A percentile compares a stretch with the other conserved stretches of the same genome.
Evolutionary conservation across 2,797 vertebrate species (phyloP).

Genomic region (Glossophaga mutica): DNA sequence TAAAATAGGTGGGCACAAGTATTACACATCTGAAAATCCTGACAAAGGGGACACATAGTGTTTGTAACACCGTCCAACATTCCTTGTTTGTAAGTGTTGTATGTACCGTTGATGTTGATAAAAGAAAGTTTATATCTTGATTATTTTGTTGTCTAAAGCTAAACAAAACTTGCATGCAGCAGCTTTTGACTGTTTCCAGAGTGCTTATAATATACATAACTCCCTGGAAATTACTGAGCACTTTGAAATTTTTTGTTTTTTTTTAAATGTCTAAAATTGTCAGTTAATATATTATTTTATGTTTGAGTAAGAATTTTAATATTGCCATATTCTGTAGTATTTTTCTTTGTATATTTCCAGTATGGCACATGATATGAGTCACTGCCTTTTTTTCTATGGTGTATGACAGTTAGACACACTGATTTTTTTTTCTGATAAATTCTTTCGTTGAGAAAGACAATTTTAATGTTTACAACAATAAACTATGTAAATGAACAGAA

Average conservation of each 20-base stretch:
- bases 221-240: slow-evolving; percentile 92
- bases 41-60: slow-evolving; percentile 93
- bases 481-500: slow-evolving; percentile 86
- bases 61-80: slow-evolving; percentile 99
- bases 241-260: slow-evolving; percentile 87
- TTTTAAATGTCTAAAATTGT: slow-evolving; percentile 88
- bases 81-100: slow-evolving; percentile 99
- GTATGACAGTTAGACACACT: slow-evolving; percentile 89
- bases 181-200: slow-evolving; percentile 92
- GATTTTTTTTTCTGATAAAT: slow-evolving; percentile 86
- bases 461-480: slow-evolving; percentile 99
- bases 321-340: slow-evolving; percentile 87
- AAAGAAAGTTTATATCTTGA: slow-evolving; percentile 99
- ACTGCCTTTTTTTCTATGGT: slow-evolving; percentile 89
- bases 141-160: slow-evolving; percentile 97
- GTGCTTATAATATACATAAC: slow-evolving; percentile 87
- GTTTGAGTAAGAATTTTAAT: slow-evolving; percentile 86
- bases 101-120: slow-evolving; percentile 99
- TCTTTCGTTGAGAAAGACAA: slow-evolving; percentile 95
- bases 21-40: slow-evolving; percentile 87
- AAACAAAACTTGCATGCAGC: slow-evolving; percentile 97
- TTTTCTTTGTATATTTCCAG: slow-evolving; percentile 88
- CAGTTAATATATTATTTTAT: slow-evolving; percentile 89
- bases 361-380: slow-evolving; percentile 84
- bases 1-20: slow-evolving; percentile 92